These are phyloP conservation scores for Rhabdophis nuchalis DNA, from an alignment of 2,797 vertebrate genomes.

Conservation along the genomic window DNA sequence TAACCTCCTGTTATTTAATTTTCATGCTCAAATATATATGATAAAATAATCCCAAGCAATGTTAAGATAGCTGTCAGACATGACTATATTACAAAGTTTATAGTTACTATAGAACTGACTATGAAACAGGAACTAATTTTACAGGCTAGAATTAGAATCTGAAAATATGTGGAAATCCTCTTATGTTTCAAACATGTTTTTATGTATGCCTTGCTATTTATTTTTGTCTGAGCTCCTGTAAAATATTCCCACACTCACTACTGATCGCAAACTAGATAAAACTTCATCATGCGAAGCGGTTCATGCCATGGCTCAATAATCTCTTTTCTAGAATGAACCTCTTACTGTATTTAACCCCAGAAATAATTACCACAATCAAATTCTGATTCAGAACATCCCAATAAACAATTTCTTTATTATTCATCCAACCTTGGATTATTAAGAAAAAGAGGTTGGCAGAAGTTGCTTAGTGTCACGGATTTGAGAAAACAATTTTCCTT, in stretches of 20 bases:
- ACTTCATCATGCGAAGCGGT: background rate
- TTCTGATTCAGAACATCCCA: background rate
- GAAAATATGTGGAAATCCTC: background rate
- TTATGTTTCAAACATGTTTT: background rate
- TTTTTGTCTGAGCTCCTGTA: background rate
- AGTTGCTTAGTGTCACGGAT: background rate
- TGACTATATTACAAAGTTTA: background rate
- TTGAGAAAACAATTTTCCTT: background rate
- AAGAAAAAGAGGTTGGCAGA: background rate
- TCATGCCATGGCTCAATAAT: background rate
- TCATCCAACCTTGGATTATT: background rate
- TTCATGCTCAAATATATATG: slow-evolving; percentile 43
- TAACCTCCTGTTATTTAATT: slow-evolving; percentile 57
- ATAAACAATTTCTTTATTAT: background rate
- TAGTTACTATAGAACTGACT: background rate
- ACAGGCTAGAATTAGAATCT: background rate
- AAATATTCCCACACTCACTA: background rate
- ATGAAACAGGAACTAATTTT: background rate
- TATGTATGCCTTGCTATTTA: background rate
- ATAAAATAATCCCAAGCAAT: slow-evolving; percentile 41
- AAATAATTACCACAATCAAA: background rate
- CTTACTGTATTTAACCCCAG: background rate
- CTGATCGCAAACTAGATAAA: background rate
- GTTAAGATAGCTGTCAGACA: slow-evolving; percentile 32
- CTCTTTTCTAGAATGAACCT: background rate